These are phyloP conservation scores for Ischnus inquisitorius DNA, from an alignment of 2,888 invertebrate species.

Conservation along the genomic window DNA sequence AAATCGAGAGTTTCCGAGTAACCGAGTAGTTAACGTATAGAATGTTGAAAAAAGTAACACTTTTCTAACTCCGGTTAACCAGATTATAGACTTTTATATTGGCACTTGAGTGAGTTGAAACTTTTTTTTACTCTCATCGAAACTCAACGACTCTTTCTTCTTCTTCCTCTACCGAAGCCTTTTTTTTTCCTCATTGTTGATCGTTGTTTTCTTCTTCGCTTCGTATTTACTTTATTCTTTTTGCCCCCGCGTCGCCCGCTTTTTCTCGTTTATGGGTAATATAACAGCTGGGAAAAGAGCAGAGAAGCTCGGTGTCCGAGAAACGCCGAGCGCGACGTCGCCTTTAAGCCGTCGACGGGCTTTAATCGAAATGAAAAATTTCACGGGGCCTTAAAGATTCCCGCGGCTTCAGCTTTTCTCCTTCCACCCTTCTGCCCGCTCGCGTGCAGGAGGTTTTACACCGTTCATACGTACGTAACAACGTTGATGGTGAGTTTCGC, in stretches of 20 bases:
- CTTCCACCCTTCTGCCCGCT: background rate
- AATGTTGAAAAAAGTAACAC: background rate
- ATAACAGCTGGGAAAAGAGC: conserved; percentile 5
- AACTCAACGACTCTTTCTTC: conserved; percentile 17
- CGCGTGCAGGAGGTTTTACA: background rate
- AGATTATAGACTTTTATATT: conserved; percentile 45
- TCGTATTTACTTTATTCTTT: conserved; percentile 20
- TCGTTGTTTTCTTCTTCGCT: background rate
- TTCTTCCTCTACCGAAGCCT: background rate
- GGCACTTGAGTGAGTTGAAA: conserved; percentile 39
- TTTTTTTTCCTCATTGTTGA: conserved; percentile 6
- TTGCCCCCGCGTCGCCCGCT: conserved; percentile 9
- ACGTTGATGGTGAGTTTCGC: conserved; percentile 33
- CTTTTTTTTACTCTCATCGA: conserved; percentile 56
- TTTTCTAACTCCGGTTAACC: conserved; percentile 11
- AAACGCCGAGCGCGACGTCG: conserved; percentile 32
- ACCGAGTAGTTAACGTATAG: background rate
- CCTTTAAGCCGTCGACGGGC: conserved; percentile 53
- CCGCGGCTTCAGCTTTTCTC: conserved; percentile 15
- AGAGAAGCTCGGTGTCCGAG: conserved; percentile 22
- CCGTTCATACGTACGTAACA: conserved; percentile 1
- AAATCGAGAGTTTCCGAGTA: background rate
- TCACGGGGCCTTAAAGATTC: conserved; percentile 44
- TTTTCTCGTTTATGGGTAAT: conserved; percentile 25
- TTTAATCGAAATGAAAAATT: conserved; percentile 65